Percentiles rank a stretch among this genome's conserved stretches.
These are phyloP conservation scores for Varanus salvator DNA, from an alignment of 2,113 vertebrate species.

Conservation along the genomic window DNA sequence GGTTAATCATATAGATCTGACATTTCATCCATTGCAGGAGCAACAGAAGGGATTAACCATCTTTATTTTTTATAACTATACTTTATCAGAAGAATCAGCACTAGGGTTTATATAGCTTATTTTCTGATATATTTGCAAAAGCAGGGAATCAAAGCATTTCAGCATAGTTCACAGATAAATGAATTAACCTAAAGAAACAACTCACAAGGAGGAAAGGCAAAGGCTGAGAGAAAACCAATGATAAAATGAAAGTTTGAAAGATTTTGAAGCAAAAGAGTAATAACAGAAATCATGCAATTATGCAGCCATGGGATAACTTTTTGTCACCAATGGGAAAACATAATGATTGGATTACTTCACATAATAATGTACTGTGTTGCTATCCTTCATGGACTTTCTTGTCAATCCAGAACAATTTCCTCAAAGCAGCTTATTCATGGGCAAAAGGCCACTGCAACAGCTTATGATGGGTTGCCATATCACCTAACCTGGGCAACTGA, in stretches of 20 bases:
- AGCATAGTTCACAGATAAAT: constrained; percentile 40
- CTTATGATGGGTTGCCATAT: no score
- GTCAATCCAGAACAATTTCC: no score
- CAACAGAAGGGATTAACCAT: constrained; percentile 38
- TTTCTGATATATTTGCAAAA: constrained; percentile 43
- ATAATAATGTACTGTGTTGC: no score
- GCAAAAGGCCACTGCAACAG: no score
- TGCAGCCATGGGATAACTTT: no score
- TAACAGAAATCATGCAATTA: constrained; percentile 5
- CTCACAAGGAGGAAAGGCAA: constrained; percentile 32
- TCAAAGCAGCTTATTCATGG: no score
- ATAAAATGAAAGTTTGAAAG: constrained; percentile 46
- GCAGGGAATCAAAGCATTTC: constrained; percentile 42
- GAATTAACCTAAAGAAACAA: constrained; percentile 57
- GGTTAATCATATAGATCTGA: constrained; percentile 23
- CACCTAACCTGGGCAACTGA: no score
- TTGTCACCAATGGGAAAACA: not conserved
- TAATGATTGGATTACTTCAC: no score
- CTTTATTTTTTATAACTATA: constrained; percentile 42
- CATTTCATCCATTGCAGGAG: constrained; percentile 28
- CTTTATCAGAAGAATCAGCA: constrained; percentile 44
- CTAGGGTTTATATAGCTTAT: constrained; percentile 28
- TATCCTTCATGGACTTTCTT: no score
- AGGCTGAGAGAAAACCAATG: constrained; percentile 36
- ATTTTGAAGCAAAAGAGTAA: constrained; percentile 25